Evolutionary conservation across 2,888 invertebrate genomes (phyloP).

Genomic region (Hirtodrosophila alboralis): DNA sequence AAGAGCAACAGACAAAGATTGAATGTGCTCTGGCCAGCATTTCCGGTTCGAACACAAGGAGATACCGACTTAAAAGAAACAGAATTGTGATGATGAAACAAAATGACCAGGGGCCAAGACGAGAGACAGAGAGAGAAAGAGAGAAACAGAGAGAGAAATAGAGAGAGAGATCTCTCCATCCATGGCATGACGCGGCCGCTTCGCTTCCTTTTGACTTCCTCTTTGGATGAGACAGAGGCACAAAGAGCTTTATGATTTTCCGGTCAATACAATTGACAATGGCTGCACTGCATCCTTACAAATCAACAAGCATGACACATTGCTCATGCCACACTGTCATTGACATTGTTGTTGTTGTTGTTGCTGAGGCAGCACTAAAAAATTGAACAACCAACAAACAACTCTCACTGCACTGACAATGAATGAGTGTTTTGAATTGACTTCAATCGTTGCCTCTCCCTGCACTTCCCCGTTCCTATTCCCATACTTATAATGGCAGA

Average conservation of each 20-base stretch:
- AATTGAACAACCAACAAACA: constrained; percentile 6
- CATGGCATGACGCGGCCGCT: constrained; percentile 55
- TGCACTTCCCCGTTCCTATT: constrained; percentile 1
- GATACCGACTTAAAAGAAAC: constrained; percentile 6
- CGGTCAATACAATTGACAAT: constrained; percentile 76
- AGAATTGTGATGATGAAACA: constrained; percentile 34
- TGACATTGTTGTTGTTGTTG: constrained; percentile 7
- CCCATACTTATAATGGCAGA: neutral
- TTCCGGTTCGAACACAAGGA: constrained; percentile 52
- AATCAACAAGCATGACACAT: constrained; percentile 81
- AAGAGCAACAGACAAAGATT: constrained; percentile 64
- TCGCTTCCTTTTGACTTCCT: constrained; percentile 56
- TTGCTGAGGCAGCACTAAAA: constrained; percentile 71
- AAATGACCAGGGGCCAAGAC: constrained; percentile 31
- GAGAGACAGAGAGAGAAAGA: neutral
- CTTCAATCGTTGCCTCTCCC: constrained; percentile 10
- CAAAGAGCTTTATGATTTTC: constrained; percentile 80
- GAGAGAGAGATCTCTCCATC: neutral
- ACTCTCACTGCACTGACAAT: constrained; percentile 47
- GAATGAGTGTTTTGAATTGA: constrained; percentile 45
- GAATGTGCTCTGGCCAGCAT: constrained; percentile 66
- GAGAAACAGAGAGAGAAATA: too few species aligned
- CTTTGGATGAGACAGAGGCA: constrained; percentile 30
- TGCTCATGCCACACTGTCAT: constrained; percentile 38
- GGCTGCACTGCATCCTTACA: constrained; percentile 70